phyloP scores from a whole-genome alignment of 2,113 vertebrate species.

The Microcebus jonahi region DNA sequence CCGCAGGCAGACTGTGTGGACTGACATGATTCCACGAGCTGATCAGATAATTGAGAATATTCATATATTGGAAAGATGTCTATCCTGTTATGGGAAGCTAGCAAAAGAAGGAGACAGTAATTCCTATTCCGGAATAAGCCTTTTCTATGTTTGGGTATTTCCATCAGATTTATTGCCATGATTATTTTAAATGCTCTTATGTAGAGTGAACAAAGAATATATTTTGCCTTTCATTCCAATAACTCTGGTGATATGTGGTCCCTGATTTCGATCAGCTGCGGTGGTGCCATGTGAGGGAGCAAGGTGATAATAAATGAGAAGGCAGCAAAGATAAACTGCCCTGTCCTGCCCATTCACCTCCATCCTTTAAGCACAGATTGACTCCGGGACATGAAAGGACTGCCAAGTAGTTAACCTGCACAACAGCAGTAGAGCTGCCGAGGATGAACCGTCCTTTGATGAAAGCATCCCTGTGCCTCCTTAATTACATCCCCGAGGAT shows the following conservation, averaged over 20 bases:
- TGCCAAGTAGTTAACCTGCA: constrained; percentile 82
- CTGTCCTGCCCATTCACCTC: constrained; percentile 76
- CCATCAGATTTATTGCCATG: constrained; percentile 15
- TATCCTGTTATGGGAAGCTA: background rate
- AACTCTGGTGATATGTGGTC: constrained; percentile 55
- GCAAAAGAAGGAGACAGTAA: background rate
- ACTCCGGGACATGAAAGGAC: constrained; percentile 81
- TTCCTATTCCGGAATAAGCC: constrained; percentile 43
- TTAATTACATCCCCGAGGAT: constrained; percentile 81
- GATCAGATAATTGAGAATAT: constrained; percentile 3
- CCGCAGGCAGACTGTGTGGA: background rate
- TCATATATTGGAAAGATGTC: constrained; percentile 33
- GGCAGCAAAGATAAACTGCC: constrained; percentile 79
- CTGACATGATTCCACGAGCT: background rate
- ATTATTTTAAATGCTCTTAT: constrained; percentile 39
- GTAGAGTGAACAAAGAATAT: constrained; percentile 49
- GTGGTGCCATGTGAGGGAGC: constrained; percentile 62
- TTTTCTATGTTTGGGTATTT: background rate
- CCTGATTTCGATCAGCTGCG: constrained; percentile 72
- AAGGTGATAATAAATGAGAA: constrained; percentile 80
- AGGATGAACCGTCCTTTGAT: constrained; percentile 68
- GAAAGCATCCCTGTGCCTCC: constrained; percentile 70
- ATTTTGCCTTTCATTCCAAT: constrained; percentile 53
- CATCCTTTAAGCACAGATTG: constrained; percentile 78
- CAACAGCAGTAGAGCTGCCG: constrained; percentile 57